Evolutionary conservation across 2,888 invertebrate genomes (phyloP), one percentile per base, ranked within the genome.

Genomic region (Flexamia atlantica): DNA sequence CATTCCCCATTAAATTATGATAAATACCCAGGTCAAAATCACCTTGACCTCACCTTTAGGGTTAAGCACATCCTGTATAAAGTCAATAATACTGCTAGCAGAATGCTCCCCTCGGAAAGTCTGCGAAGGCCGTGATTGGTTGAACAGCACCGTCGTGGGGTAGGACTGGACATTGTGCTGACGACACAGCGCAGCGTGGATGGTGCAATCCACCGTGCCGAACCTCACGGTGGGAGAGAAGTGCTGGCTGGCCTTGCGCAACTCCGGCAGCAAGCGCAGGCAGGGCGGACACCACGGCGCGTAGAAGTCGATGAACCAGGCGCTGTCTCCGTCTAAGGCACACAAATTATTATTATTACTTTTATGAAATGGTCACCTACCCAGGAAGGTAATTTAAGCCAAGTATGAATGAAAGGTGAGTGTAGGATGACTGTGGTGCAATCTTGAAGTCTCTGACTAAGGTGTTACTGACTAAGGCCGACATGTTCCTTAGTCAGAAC

Each of bases 271-370:
- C 86, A 95, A 90, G 84, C 92, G 91, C 90, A 94, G 92, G 88
- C 95, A 96, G 0, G 95, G 95, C 5, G 95, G 95, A 89, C 95
- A 96, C 94, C 95, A 95, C 87, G 95, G 95, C 0, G 95, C 94
- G 89, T 94, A 95, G 92, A 95, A 95, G 89, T 95, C 95, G 32
- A 96, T 91, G 87, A 95, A 93, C 94, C 94, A 95, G 0, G 90
- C 89, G 23, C 50, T 36, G 20, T 57, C 68, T 80, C 88, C 87
- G 68, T 89, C 90, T 90, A 85, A n/a, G 85, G 87, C 36, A 36
- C 4, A 36, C n/a, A n/a, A n/a, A n/a, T n/a, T n/a, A n/a, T n/a
- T n/a, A n/a, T n/a, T n/a, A n/a, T n/a, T n/a, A n/a, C n/a, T n/a
- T n/a, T n/a, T n/a, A n/a, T n/a, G n/a, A n/a, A n/a, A n/a, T n/a